Conservation (phyloP, 2,113 vertebrate genomes). For the Leptobrachium leishanense region DNA sequence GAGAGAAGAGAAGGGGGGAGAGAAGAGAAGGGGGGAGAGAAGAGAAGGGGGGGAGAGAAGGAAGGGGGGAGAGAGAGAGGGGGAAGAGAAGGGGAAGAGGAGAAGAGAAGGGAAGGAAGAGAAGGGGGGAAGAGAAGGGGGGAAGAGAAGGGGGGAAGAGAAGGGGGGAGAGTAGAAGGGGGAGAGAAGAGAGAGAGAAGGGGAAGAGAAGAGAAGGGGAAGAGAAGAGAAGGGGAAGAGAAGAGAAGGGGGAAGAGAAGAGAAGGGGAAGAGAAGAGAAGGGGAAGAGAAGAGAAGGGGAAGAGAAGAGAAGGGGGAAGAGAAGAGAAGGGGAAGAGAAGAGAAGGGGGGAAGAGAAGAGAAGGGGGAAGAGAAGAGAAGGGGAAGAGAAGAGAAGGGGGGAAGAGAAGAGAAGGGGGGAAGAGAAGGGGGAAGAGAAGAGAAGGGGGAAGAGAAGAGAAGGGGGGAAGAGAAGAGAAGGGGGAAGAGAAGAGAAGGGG, state of each 20-base stretch:
- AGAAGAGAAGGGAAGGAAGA: neutral
- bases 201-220: neutral
- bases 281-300: neutral
- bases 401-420: neutral
- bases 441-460: neutral
- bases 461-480: neutral
- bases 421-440: neutral
- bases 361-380: neutral
- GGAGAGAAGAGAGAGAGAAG: neutral
- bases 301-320: neutral
- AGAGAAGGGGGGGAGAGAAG: neutral
- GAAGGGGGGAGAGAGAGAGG: neutral
- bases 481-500: neutral
- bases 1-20: neutral
- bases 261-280: neutral
- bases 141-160: neutral
- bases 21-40: neutral
- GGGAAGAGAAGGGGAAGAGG: neutral
- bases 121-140: neutral
- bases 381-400: neutral
- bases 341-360: neutral
- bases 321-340: neutral
- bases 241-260: neutral
- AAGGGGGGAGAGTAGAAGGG: no score
- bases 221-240: neutral